phyloP scores from a whole-genome alignment of 2,888 invertebrate genomes.

The Ophioninae sp. region DNA sequence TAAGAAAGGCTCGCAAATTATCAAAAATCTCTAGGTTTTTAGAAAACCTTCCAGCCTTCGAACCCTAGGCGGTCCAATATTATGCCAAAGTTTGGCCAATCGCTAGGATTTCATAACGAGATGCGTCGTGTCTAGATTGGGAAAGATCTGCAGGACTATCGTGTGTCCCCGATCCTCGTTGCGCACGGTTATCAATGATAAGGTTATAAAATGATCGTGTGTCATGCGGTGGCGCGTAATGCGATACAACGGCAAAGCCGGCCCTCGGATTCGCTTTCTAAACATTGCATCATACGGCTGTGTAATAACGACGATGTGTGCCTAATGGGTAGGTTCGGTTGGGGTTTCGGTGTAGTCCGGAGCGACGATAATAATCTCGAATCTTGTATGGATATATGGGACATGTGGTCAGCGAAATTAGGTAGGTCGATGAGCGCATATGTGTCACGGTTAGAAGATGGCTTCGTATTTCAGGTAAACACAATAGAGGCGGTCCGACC shows the following conservation, averaged over 20 bases:
- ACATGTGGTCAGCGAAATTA: constrained; percentile 40
- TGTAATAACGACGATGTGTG: constrained; percentile 44
- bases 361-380: constrained; percentile 36
- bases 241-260: constrained; percentile 48
- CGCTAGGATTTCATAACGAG: background rate
- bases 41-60: too few species aligned
- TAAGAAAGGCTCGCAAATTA: too few species aligned
- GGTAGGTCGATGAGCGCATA: constrained; percentile 44
- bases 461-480: background rate
- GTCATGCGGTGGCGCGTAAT: constrained; percentile 50
- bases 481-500: background rate
- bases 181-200: constrained; percentile 18
- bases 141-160: constrained; percentile 7
- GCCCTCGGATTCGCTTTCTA: constrained; percentile 71
- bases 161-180: background rate
- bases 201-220: constrained; percentile 50
- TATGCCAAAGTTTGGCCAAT: too few species aligned
- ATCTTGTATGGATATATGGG: background rate
- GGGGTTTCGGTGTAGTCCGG: constrained; percentile 8
- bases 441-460: constrained; percentile 37
- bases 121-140: background rate
- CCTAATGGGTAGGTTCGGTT: constrained; percentile 25
- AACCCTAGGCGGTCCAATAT: too few species aligned
- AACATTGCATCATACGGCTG: constrained; percentile 67
- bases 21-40: too few species aligned